Conservation (phyloP, 1,140 invertebrate genomes). For the Stegodyphus mimosarum region DNA sequence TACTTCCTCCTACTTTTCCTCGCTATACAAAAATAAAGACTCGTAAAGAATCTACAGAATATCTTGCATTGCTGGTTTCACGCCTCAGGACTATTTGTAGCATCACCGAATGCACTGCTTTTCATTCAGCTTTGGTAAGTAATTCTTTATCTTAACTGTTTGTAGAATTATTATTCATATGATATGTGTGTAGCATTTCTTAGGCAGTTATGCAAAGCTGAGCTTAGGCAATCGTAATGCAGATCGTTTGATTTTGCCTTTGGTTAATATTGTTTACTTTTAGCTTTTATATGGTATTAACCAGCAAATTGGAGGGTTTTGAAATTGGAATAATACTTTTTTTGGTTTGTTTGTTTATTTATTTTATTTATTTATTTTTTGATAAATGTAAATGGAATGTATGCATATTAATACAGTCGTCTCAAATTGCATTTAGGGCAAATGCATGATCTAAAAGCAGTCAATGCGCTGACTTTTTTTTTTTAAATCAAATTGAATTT, state of each 20-base stretch:
- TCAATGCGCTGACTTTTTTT: too few species aligned
- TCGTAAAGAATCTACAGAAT: constrained; percentile 82
- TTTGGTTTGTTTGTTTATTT: too few species aligned
- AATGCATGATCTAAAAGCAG: too few species aligned
- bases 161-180: neutral
- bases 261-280: too few species aligned
- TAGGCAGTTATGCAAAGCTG: neutral
- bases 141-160: neutral
- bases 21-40: constrained; percentile 93
- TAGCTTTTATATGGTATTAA: too few species aligned
- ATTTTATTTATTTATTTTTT: too few species aligned
- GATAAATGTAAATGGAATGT: too few species aligned
- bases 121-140: constrained; percentile 85
- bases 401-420: too few species aligned
- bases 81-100: constrained; percentile 85
- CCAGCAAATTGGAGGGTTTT: too few species aligned
- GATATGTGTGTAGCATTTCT: neutral
- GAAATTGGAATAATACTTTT: too few species aligned
- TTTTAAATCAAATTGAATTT: too few species aligned
- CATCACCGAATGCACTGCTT: constrained; percentile 81
- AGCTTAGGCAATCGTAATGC: neutral
- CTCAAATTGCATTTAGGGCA: too few species aligned
- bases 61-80: constrained; percentile 84
- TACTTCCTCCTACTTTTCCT: constrained; percentile 97
- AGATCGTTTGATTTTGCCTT: neutral